Percentiles rank a stretch among this genome's conserved stretches.
These are phyloP conservation scores for Trichopria drosophilae DNA, from an alignment of 2,888 invertebrate species.

Conservation along the genomic window DNA sequence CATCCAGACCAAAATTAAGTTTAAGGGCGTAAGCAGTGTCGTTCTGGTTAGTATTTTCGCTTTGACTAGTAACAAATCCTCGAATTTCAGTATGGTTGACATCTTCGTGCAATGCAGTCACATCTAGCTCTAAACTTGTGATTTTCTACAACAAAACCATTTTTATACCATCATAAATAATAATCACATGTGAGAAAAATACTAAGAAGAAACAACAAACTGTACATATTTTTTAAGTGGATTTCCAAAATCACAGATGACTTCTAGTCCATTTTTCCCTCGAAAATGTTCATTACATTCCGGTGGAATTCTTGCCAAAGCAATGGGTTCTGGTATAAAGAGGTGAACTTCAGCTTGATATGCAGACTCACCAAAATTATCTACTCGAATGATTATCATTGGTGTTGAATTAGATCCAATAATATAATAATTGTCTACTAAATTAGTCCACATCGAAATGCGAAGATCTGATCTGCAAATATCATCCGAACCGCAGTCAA, in stretches of 20 bases:
- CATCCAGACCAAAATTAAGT: conserved; percentile 30
- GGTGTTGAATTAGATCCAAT: conserved; percentile 36
- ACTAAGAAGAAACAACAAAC: neutral
- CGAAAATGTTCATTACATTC: conserved; percentile 35
- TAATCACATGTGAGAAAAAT: neutral
- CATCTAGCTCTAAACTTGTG: conserved; percentile 44
- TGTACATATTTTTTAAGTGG: conserved; percentile 37
- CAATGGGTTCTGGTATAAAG: conserved; percentile 39
- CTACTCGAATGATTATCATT: conserved; percentile 26
- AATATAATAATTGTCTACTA: conserved; percentile 22
- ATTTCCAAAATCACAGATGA: conserved; percentile 44
- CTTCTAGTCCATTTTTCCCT: conserved; percentile 17
- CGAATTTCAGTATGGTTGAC: conserved; percentile 8
- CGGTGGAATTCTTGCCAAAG: conserved; percentile 41
- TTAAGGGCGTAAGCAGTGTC: conserved; percentile 30
- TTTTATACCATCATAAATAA: neutral
- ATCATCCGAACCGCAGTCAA: conserved; percentile 45
- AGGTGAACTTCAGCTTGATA: conserved; percentile 41
- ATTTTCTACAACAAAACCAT: conserved; percentile 35
- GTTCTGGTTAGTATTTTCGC: conserved; percentile 38
- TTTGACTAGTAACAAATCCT: conserved; percentile 13
- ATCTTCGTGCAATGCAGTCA: conserved; percentile 32
- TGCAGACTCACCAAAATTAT: conserved; percentile 46
- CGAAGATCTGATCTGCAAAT: conserved; percentile 40
- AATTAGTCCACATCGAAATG: conserved; percentile 31